A percentile compares a stretch with the other conserved stretches of the same genome.
These are phyloP conservation scores for Orthosia gracilis DNA, from an alignment of 2,888 invertebrate genomes.

Conservation along the genomic window DNA sequence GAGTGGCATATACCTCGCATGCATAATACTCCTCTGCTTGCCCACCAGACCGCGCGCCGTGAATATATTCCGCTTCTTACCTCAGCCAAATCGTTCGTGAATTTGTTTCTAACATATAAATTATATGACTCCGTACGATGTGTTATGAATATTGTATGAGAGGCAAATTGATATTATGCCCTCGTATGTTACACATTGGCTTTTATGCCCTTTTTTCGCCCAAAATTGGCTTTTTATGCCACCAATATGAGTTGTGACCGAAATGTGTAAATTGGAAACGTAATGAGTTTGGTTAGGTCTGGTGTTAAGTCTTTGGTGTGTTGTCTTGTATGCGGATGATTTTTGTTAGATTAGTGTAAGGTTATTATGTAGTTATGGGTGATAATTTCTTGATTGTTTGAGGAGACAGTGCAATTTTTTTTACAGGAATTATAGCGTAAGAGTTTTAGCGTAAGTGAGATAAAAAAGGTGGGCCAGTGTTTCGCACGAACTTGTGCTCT, in stretches of 20 bases:
- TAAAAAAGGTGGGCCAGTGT: no score
- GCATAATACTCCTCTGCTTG: slow-evolving; percentile 81
- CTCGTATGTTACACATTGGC: slow-evolving; percentile 86
- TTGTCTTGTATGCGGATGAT: neutral
- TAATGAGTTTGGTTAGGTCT: slow-evolving; percentile 78
- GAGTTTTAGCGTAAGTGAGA: neutral
- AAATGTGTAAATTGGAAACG: slow-evolving; percentile 83
- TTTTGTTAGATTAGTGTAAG: neutral
- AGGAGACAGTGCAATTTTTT: no score
- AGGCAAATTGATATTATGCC: slow-evolving; percentile 89
- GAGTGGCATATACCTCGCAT: slow-evolving; percentile 86
- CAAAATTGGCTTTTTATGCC: slow-evolving; percentile 88
- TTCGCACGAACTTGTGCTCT: no score
- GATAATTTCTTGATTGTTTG: neutral
- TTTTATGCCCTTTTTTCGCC: slow-evolving; percentile 78
- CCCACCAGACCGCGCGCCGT: slow-evolving; percentile 65
- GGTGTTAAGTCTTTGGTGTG: neutral
- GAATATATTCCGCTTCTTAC: slow-evolving; percentile 75
- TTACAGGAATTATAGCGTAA: neutral
- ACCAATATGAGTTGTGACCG: slow-evolving; percentile 85
- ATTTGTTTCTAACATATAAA: slow-evolving; percentile 90
- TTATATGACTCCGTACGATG: slow-evolving; percentile 88
- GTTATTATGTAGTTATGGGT: neutral
- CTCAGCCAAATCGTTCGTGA: slow-evolving; percentile 87
- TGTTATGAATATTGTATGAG: slow-evolving; percentile 89